Conservation (phyloP, 1,140 invertebrate genomes). For the Microplitis mediator region DNA sequence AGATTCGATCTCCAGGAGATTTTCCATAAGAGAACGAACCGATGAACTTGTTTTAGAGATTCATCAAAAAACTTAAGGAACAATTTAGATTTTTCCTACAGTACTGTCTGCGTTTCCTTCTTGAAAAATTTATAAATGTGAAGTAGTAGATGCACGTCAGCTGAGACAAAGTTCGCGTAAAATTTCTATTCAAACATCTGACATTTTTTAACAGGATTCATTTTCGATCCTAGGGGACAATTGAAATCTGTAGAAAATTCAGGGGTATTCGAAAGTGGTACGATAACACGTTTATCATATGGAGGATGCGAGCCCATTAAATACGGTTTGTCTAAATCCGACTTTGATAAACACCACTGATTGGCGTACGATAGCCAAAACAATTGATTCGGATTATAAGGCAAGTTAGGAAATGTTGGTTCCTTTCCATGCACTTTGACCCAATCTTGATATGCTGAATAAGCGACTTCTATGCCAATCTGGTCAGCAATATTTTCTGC, state of each 20-base stretch:
- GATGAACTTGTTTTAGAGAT: no score
- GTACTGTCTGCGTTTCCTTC: no score
- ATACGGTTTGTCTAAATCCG: no score
- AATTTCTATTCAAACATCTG: no score
- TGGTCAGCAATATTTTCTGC: slow-evolving; percentile 69
- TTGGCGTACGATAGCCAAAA: slow-evolving; percentile 70
- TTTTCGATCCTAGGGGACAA: background rate
- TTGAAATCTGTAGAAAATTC: background rate
- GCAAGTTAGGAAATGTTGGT: slow-evolving; percentile 45
- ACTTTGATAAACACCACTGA: slow-evolving; percentile 53
- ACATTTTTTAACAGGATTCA: slow-evolving; percentile 1
- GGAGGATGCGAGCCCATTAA: no score
- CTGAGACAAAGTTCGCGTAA: no score
- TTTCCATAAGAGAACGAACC: no score
- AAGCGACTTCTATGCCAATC: slow-evolving; percentile 59
- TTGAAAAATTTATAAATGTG: no score
- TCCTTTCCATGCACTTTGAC: background rate
- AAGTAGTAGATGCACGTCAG: no score
- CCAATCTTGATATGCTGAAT: slow-evolving; percentile 22
- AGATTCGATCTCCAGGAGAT: no score
- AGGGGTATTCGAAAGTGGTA: background rate
- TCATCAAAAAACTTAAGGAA: no score
- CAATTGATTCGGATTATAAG: slow-evolving; percentile 64
- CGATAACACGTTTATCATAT: background rate
- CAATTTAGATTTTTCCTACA: no score